Evolutionary conservation across 37 sponge, comb jelly and placozoan genomes (phyloP), one percentile per base, ranked within the genome.

Genomic region (Eunapius fragilis): DNA sequence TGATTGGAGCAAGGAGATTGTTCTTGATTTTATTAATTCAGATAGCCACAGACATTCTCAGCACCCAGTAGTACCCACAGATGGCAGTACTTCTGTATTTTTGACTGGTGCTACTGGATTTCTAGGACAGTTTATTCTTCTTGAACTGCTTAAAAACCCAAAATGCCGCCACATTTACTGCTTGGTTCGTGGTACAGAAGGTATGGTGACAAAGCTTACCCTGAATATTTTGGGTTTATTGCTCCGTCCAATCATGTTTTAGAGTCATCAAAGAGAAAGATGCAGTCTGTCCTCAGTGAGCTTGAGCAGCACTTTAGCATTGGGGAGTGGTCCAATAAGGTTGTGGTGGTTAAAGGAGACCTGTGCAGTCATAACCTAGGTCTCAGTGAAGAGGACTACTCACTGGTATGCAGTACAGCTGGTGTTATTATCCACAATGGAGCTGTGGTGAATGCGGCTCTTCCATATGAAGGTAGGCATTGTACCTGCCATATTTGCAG

Each of bases 351-450:
- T 67, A 68, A 27, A 24, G 87, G 87, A 32, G 87, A 91, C 73
- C 49, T 91, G 25, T 41, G 69, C 28, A 69, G 79, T 76, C 84
- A 80, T 0, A 38, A 34, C 31, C 70, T 91, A 1, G 92, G 92
- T 37, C 84, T 91, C 67, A 73, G 71, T 27, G 72, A 38, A 49
- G 84, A 49, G 48, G 37, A 47, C 24, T 83, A 88, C 69, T 49
- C 36, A 13, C 12, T 31, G 19, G 58, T 91, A 26, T 35, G 41
- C 25, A 12, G 32, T 35, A 74, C 30, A 14, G 88, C 79, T 38
- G 84, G 82, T 77, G 69, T 82, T 31, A 77, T 91, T 69, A 84
- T 91, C 67, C 92, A 91, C 71, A 87, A 87, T 58, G 92, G 92
- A 10, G 92, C 92, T 27, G 32, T 37, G 34, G 92, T 91, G n/a